A percentile compares a stretch with the other conserved stretches of the same genome.
phyloP scores from a whole-genome alignment of 2,113 vertebrate genomes.

The Porphyrio hochstetteri region DNA sequence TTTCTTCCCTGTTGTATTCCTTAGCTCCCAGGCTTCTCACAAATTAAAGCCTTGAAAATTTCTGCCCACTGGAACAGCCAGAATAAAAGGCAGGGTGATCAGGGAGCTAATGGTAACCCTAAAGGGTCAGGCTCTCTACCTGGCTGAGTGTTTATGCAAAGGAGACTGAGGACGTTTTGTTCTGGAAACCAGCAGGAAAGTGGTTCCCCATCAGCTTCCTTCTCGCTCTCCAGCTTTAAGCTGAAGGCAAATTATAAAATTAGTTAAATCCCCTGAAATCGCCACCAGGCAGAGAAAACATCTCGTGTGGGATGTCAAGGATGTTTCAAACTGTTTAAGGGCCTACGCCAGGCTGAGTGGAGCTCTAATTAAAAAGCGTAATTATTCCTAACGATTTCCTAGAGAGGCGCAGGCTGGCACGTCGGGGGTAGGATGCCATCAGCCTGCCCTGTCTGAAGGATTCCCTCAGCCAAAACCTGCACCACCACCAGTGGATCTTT shows the following conservation, averaged over 20 bases:
- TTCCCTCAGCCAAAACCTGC: not conserved
- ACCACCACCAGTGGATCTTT: not conserved
- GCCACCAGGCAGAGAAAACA: not conserved
- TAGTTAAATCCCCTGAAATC: not conserved
- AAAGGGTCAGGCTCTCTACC: not conserved
- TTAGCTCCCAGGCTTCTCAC: not conserved
- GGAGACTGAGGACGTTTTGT: not conserved
- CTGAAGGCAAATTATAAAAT: not conserved
- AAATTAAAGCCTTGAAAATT: slow-evolving; percentile 16
- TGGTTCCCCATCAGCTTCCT: not conserved
- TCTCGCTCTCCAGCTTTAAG: not conserved
- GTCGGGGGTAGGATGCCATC: not conserved
- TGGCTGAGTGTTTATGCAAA: not conserved
- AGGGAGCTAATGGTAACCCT: not conserved
- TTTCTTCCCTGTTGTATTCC: not conserved
- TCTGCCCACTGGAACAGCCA: not conserved
- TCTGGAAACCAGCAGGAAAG: not conserved
- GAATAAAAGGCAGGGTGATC: not conserved
- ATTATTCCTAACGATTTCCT: not conserved
- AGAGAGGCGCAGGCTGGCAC: not conserved
- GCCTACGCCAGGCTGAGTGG: not conserved
- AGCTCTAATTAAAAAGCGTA: not conserved
- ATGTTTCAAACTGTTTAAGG: not conserved
- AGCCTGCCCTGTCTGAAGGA: not conserved
- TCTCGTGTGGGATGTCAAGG: not conserved